These are phyloP conservation scores for Meles meles DNA, from an alignment of 2,113 vertebrate genomes.

Conservation along the genomic window DNA sequence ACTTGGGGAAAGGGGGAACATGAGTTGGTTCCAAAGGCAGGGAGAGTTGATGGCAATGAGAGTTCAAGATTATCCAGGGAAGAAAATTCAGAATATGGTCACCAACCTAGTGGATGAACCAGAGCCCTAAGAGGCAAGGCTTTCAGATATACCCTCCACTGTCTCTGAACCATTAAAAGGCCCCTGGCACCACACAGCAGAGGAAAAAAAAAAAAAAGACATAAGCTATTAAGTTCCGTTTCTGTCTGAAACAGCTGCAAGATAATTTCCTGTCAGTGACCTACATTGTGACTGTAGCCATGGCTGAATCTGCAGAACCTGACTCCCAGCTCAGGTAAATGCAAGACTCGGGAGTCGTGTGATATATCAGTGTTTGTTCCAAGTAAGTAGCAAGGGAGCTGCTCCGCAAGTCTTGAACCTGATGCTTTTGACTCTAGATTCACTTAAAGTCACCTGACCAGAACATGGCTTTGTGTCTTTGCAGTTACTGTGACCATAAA, in stretches of 20 bases:
- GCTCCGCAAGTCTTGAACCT: not conserved
- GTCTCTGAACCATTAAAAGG: conserved; percentile 6
- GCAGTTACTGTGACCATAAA: not conserved
- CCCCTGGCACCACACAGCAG: not conserved
- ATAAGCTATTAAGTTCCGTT: conserved; percentile 39
- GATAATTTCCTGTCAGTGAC: conserved; percentile 27
- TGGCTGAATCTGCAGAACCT: not conserved
- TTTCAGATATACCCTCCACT: not conserved
- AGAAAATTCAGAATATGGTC: not conserved
- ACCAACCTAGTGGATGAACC: not conserved
- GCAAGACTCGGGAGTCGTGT: not conserved
- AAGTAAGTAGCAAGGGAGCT: not conserved
- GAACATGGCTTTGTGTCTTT: not conserved
- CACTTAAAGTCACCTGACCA: not conserved
- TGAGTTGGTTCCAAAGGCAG: not conserved
- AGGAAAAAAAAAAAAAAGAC: not conserved
- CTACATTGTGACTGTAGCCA: not conserved
- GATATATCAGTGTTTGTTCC: not conserved
- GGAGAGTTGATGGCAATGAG: not conserved
- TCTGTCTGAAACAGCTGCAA: conserved; percentile 44
- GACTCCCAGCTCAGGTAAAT: not conserved
- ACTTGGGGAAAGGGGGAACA: not conserved
- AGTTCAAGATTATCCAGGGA: not conserved
- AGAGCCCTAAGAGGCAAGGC: not conserved
- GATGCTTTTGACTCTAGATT: not conserved